Base-by-base conservation (phyloP, 2,113 vertebrate species). In the Oryzias woworae region DNA sequence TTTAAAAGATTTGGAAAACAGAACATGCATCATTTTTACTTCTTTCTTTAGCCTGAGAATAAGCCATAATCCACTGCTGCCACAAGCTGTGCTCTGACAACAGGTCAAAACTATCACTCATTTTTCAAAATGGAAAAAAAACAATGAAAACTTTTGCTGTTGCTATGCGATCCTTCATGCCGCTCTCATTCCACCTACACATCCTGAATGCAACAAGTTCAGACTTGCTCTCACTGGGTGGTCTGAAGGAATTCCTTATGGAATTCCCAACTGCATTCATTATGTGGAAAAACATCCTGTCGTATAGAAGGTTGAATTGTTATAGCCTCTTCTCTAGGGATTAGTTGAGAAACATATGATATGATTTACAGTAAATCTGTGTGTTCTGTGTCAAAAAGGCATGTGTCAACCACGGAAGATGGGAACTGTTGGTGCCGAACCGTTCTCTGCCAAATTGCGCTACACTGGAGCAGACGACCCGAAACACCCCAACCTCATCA, bases 391-490 rank as follows among this genome's bases (percentile, higher is more conserved):
- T 59, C 61, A 24, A 14, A 41, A 72, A 98, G 96, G 96, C 69
- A 93, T 98, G 87, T 98, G 96, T 81, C 96, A 95, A 22, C 94
- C 96, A 22, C 93, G 92, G 6, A 85, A 94, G 71, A 81, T 92
- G 63, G 95, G 95, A 68, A 92, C 91, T 0, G 95, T 96, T 36
- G 96, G 96, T 6, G 95, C 94, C 0, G 96, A 98, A 74, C 96
- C 96, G 0, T 98, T 98, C 91, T 97, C 96, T 53, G 96, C 96
- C 26, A 97, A 96, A 69, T 73, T 98, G 31, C 94, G 93, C 70
- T 97, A 98, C 84, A 95, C 94, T 0, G 95, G 95, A 55, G 76
- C 94, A 0, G 94, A 95, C 47, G 96, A 98, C 82, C 86, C 90
- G 0, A 87, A 92, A 67, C 92, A 94, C 66, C 58, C 92, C 58